Conservation (phyloP, 2,113 vertebrate species). For the Phrynosoma blainvillii region DNA sequence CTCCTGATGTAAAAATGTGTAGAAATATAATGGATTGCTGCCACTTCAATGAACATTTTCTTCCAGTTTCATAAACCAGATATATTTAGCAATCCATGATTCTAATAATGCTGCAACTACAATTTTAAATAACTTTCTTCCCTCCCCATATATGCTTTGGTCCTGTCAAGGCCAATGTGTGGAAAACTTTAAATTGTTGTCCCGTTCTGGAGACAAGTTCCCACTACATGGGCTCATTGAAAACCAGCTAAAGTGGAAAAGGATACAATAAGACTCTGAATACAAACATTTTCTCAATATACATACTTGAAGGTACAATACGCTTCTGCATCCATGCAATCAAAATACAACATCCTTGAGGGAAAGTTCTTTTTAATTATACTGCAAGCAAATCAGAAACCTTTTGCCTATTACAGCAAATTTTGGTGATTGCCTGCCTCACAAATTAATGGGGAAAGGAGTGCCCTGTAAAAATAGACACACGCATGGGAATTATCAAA, state of each 20-base stretch:
- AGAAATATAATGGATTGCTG: constrained; percentile 70
- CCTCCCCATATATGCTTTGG: constrained; percentile 35
- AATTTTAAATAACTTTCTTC: constrained; percentile 47
- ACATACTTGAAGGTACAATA: constrained; percentile 1
- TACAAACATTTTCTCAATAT: constrained; percentile 40
- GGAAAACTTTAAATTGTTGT: constrained; percentile 21
- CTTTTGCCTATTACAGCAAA: not conserved
- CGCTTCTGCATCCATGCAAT: constrained; percentile 36
- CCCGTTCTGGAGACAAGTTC: constrained; percentile 31
- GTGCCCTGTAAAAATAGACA: not conserved
- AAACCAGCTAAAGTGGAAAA: constrained; percentile 28
- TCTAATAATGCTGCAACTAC: constrained; percentile 70
- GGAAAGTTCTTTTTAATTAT: not conserved
- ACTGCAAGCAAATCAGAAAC: not conserved
- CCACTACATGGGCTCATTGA: constrained; percentile 31
- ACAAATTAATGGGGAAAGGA: not conserved
- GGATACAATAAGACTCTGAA: constrained; percentile 30
- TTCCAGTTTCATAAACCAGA: constrained; percentile 67
- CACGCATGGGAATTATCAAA: not conserved
- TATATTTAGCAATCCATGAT: constrained; percentile 69
- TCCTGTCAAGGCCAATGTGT: constrained; percentile 48
- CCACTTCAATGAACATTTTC: constrained; percentile 68
- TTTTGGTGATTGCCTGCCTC: constrained; percentile 22
- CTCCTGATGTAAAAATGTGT: constrained; percentile 72
- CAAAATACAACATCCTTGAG: not conserved